phyloP scores from a whole-genome alignment of 2,888 invertebrate genomes.

The Tricholauxania praeusta region DNA sequence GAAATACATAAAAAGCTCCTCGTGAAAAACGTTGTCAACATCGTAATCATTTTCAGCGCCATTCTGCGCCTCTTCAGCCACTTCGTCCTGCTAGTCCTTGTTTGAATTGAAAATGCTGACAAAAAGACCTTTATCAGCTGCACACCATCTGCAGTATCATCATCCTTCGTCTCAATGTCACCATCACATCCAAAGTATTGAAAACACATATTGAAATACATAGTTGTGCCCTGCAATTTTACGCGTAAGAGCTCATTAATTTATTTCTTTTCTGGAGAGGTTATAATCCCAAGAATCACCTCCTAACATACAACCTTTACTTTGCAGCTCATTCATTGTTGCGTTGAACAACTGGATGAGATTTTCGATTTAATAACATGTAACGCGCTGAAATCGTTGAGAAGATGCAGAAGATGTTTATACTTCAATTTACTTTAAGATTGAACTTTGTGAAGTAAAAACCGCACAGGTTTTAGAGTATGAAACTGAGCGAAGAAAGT shows the following conservation, averaged over 20 bases:
- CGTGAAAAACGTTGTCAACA: constrained; percentile 8
- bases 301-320: no score
- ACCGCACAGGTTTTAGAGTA: no score
- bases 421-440: no score
- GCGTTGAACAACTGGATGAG: constrained; percentile 19
- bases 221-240: constrained; percentile 1
- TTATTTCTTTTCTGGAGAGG: no score
- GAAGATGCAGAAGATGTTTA: not conserved
- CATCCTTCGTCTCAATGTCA: not conserved
- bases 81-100: not conserved
- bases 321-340: constrained; percentile 13
- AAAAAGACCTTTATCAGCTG: constrained; percentile 6
- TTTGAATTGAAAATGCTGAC: not conserved
- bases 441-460: no score
- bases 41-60: constrained; percentile 9
- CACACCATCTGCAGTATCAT: constrained; percentile 20
- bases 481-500: no score
- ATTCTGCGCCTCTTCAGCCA: no score
- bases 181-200: no score
- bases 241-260: not conserved
- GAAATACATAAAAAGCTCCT: not conserved
- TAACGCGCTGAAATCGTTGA: constrained; percentile 20
- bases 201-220: not conserved
- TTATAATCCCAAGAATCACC: no score
- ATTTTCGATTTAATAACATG: constrained; percentile 24